Conservation (phyloP, 2,888 invertebrate genomes). For the Euspilapteryx auroguttella region DNA sequence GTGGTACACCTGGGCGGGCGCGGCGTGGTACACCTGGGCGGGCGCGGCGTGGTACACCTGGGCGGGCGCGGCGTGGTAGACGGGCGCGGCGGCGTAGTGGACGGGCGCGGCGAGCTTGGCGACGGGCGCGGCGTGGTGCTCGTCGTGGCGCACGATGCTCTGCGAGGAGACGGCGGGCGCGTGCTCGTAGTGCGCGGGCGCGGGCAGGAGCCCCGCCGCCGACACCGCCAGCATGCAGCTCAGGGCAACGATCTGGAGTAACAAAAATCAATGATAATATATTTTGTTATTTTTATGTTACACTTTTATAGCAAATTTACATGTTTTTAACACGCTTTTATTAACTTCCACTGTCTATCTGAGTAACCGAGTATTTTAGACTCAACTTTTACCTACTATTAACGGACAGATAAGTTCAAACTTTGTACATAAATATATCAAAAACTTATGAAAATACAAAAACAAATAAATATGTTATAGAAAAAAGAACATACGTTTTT, state of each 20-base stretch:
- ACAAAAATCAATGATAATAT: not conserved
- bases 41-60: conserved; percentile 11
- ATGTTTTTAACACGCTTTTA: too few relatives aligned
- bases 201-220: conserved; percentile 17
- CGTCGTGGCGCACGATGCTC: conserved; percentile 28
- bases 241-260: conserved; percentile 11
- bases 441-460: too few relatives aligned
- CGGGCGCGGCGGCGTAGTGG: conserved; percentile 13
- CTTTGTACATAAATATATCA: too few relatives aligned
- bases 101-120: conserved; percentile 7
- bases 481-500: too few relatives aligned
- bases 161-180: conserved; percentile 29
- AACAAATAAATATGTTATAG: too few relatives aligned
- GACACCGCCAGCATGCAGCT: conserved; percentile 17
- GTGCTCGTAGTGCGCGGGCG: conserved; percentile 25
- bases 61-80: conserved; percentile 9
- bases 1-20: conserved; percentile 3
- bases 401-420: too few relatives aligned
- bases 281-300: too few relatives aligned
- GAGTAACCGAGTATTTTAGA: too few relatives aligned
- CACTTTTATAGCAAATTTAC: too few relatives aligned
- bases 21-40: too few relatives aligned
- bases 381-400: too few relatives aligned
- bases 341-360: too few relatives aligned
- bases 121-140: conserved; percentile 14